Conservation (phyloP, 2,797 vertebrate species). For the Phalanger gymnotis region DNA sequence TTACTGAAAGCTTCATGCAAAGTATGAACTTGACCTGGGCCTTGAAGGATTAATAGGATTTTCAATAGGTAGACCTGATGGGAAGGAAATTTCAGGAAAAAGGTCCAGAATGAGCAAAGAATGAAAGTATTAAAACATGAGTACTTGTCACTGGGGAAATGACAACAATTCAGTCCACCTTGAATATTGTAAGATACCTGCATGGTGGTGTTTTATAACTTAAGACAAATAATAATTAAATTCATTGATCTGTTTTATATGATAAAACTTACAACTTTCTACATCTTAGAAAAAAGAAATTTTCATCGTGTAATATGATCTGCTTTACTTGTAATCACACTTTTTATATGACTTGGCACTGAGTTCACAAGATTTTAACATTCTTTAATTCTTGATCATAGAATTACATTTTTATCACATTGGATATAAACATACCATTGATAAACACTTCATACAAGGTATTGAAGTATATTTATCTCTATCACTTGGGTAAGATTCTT, state of each 20-base stretch:
- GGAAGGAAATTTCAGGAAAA: background rate
- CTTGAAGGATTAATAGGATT: background rate
- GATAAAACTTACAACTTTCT: background rate
- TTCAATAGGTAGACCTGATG: background rate
- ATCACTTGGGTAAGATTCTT: background rate
- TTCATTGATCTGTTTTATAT: background rate
- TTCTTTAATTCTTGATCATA: background rate
- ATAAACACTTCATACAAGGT: background rate
- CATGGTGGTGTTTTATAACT: background rate
- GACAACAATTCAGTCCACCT: rapidly evolving
- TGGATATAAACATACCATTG: background rate
- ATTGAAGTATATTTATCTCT: background rate
- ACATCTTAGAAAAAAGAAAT: background rate
- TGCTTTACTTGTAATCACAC: background rate
- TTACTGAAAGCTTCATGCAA: background rate
- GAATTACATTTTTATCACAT: background rate
- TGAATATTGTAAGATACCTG: background rate
- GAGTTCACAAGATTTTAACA: background rate
- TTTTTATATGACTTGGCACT: background rate
- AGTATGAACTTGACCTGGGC: background rate
- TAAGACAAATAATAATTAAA: background rate
- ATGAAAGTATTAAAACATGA: rapidly evolving
- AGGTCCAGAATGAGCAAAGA: no score
- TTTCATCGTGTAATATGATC: background rate
- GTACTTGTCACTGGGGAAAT: background rate